Percentiles rank a stretch among this genome's conserved stretches.
phyloP scores from a whole-genome alignment of 2,797 vertebrate genomes.

The Tachyglossus aculeatus region DNA sequence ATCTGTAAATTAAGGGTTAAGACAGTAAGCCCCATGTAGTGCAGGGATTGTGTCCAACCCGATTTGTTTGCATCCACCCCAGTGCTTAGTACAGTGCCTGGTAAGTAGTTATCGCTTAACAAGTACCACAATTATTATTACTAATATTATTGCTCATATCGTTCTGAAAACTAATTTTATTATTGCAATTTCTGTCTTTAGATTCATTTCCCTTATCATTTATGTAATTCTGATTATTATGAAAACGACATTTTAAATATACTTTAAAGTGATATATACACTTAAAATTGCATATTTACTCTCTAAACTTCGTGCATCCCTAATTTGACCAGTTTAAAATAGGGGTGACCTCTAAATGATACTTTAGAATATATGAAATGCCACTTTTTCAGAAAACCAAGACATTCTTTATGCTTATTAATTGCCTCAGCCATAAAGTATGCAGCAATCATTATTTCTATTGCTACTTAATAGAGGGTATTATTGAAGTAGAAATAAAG shows the following conservation, averaged over 20 bases:
- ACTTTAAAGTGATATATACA: neutral
- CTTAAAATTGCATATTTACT: neutral
- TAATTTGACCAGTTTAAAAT: neutral
- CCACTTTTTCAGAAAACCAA: neutral
- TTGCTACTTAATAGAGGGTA: neutral
- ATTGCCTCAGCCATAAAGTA: neutral
- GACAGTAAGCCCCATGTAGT: too few species aligned
- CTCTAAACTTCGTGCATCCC: neutral
- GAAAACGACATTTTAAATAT: neutral
- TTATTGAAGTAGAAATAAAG: neutral
- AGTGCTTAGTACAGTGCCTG: too few species aligned
- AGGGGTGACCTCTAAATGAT: neutral
- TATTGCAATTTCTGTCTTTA: slow-evolving; percentile 1
- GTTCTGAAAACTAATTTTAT: neutral
- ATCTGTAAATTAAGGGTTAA: too few species aligned
- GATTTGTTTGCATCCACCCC: too few species aligned
- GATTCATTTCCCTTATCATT: neutral
- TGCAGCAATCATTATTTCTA: neutral
- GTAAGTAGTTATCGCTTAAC: too few species aligned
- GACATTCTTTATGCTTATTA: neutral
- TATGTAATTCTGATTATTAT: neutral
- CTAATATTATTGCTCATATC: neutral
- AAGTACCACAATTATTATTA: too few species aligned
- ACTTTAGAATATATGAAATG: neutral
- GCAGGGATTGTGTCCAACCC: too few species aligned